Evolutionary conservation across 2,888 invertebrate genomes (phyloP).

Genomic region (Chloroclysta siterata): DNA sequence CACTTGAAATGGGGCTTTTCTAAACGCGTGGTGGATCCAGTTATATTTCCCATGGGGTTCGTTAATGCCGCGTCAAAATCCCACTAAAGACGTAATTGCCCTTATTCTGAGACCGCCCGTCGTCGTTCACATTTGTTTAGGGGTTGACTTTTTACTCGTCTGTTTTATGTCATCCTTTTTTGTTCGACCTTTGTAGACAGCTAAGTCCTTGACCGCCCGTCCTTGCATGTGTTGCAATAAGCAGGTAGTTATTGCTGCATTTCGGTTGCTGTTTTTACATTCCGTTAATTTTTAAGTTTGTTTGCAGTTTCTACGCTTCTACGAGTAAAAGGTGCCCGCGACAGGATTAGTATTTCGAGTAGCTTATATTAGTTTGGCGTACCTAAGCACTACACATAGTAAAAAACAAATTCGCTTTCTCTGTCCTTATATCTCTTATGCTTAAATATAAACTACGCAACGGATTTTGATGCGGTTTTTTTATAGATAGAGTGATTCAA

Average conservation of each 20-base stretch:
- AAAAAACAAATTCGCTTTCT: too few species aligned
- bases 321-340: too few species aligned
- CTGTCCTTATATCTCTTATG: too few species aligned
- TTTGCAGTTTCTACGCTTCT: constrained; percentile 30
- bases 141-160: constrained; percentile 40
- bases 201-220: constrained; percentile 47
- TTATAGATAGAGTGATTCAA: too few species aligned
- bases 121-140: constrained; percentile 48
- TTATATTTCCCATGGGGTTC: constrained; percentile 59
- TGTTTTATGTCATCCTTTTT: constrained; percentile 32
- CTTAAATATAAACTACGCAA: too few species aligned
- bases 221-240: constrained; percentile 30
- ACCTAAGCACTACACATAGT: too few species aligned
- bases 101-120: constrained; percentile 43
- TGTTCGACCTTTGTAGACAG: constrained; percentile 38
- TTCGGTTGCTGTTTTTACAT: constrained; percentile 5
- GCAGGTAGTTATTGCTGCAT: constrained; percentile 31
- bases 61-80: constrained; percentile 55
- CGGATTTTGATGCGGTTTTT: too few species aligned
- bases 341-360: too few species aligned
- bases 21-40: constrained; percentile 45
- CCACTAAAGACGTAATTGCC: constrained; percentile 64
- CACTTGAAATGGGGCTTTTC: constrained; percentile 45
- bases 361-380: too few species aligned
- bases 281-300: constrained; percentile 12